These are phyloP conservation scores for Oreohelix idahoensis DNA, from an alignment of 1,140 invertebrate species.

Conservation along the genomic window DNA sequence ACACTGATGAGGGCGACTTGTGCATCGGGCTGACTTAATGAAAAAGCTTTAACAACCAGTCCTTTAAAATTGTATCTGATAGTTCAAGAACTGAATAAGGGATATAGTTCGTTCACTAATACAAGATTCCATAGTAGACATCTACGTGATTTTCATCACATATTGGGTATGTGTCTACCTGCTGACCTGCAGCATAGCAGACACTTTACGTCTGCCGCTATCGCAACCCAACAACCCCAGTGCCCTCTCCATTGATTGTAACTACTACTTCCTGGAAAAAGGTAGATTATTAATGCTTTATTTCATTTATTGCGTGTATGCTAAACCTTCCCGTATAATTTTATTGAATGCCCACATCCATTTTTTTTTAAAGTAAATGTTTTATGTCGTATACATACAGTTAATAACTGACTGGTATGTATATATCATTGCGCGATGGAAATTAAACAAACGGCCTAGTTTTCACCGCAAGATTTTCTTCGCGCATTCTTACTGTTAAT, in stretches of 20 bases:
- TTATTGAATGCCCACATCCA: neutral
- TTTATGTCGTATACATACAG: neutral
- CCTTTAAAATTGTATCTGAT: too few relatives aligned
- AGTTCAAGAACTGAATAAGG: neutral
- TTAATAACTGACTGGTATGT: neutral
- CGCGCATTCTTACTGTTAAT: neutral
- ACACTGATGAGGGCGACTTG: too few relatives aligned
- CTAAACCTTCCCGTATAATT: neutral
- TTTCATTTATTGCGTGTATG: neutral
- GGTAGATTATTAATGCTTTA: neutral
- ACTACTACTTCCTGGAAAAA: neutral
- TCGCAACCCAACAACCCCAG: neutral
- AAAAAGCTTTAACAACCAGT: too few relatives aligned
- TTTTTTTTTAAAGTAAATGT: neutral
- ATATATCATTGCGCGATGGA: neutral
- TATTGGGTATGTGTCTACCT: neutral
- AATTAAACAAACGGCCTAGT: neutral
- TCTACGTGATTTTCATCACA: neutral
- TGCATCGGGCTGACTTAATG: too few relatives aligned
- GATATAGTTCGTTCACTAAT: neutral
- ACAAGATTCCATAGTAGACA: neutral
- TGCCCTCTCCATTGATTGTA: neutral
- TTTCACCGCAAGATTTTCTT: neutral
- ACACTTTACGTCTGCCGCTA: slow-evolving; percentile 5
- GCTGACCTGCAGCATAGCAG: slow-evolving; percentile 7